Conservation (phyloP, 2,888 invertebrate species). For the Andrena camellia region DNA sequence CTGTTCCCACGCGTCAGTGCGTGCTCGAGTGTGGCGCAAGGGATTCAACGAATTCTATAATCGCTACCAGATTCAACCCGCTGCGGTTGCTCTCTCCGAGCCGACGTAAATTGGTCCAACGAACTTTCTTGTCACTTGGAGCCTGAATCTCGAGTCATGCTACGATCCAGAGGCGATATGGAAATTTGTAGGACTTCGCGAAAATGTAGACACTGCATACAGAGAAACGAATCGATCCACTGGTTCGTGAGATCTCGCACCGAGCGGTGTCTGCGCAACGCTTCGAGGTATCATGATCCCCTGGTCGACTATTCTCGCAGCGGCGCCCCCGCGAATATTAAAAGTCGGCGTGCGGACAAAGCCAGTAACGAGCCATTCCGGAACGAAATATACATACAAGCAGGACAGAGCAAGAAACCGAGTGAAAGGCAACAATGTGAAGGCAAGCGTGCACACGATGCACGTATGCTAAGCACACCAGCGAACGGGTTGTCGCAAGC, state of each 20-base stretch:
- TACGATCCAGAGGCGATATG: too few species aligned
- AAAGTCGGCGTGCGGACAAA: constrained; percentile 9
- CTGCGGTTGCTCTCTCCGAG: neutral
- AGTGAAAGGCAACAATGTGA: constrained; percentile 84
- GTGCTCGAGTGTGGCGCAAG: neutral
- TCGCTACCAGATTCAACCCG: neutral
- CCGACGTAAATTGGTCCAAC: neutral
- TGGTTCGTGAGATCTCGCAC: too few species aligned
- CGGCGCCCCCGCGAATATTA: neutral
- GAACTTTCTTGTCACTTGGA: too few species aligned
- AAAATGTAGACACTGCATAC: too few species aligned
- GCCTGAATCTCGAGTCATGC: too few species aligned
- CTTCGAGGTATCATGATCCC: neutral
- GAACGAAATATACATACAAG: constrained; percentile 49
- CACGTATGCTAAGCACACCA: constrained; percentile 36
- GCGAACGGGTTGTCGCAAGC: constrained; percentile 10
- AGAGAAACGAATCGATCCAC: too few species aligned
- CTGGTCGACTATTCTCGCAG: neutral
- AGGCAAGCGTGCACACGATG: constrained; percentile 74
- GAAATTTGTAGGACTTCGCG: too few species aligned
- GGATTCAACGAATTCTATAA: neutral
- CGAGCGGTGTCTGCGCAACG: neutral
- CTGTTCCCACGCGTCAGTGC: constrained; percentile 24
- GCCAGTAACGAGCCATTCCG: constrained; percentile 29
- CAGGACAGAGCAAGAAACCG: constrained; percentile 59